phyloP scores from a whole-genome alignment of 2,888 invertebrate genomes.

The Mythimna lalbum region DNA sequence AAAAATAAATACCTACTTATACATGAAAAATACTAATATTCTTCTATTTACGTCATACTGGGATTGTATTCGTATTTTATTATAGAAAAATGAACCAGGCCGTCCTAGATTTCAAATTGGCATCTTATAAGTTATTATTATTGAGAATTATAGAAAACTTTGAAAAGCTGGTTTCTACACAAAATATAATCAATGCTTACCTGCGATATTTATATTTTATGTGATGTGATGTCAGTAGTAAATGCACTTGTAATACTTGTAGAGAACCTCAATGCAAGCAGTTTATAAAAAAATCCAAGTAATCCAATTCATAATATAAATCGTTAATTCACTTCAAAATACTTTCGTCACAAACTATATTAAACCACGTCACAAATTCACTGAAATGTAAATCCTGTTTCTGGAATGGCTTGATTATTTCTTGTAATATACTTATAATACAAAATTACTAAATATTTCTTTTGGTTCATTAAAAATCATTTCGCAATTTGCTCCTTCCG shows the following conservation, averaged over 20 bases:
- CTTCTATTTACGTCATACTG: conserved; percentile 2
- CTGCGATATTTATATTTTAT: conserved; percentile 29
- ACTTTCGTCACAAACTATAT: conserved; percentile 20
- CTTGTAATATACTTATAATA: conserved; percentile 3
- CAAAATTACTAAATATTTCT: conserved; percentile 17
- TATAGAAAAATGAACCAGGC: background rate
- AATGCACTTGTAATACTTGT: conserved; percentile 35
- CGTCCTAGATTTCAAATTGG: background rate
- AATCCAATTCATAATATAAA: conserved; percentile 46
- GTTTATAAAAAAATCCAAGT: conserved; percentile 40
- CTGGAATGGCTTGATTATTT: conserved; percentile 40
- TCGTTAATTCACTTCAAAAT: conserved; percentile 38
- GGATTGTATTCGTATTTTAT: conserved; percentile 1
- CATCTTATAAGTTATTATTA: background rate
- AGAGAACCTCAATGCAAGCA: conserved; percentile 24
- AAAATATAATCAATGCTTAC: conserved; percentile 32
- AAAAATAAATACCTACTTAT: conserved; percentile 16
- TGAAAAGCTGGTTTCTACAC: conserved; percentile 33
- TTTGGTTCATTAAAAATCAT: conserved; percentile 18
- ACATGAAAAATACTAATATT: background rate
- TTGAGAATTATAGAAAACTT: conserved; percentile 3
- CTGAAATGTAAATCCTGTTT: conserved; percentile 30
- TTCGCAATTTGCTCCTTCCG: conserved; percentile 20
- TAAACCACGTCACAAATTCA: conserved; percentile 39
- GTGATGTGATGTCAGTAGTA: conserved; percentile 10